Evolutionary conservation across 2,888 invertebrate species (phyloP).

Genomic region (Ectropis crepuscularia): DNA sequence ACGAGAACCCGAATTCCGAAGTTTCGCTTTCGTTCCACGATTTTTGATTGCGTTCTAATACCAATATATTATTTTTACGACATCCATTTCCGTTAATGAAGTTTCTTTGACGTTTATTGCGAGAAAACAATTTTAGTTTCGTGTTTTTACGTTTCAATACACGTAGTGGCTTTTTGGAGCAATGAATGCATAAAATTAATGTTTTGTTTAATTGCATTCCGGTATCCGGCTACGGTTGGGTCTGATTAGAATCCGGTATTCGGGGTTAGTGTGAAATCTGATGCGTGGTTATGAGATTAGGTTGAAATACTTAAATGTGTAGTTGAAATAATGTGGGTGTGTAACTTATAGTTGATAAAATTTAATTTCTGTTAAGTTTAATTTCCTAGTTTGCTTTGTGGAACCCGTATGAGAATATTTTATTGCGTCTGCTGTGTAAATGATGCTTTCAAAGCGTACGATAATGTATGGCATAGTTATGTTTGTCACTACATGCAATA

Average conservation of each 20-base stretch:
- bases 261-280: conserved; percentile 7
- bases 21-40: conserved; percentile 42
- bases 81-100: conserved; percentile 41
- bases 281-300: conserved; percentile 8
- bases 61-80: conserved; percentile 42
- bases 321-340: background rate
- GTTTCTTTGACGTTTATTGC: conserved; percentile 37
- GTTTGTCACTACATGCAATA: too few relatives aligned
- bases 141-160: conserved; percentile 29
- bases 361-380: background rate
- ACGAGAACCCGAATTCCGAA: conserved; percentile 34
- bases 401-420: too few relatives aligned
- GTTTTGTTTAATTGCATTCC: conserved; percentile 30
- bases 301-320: background rate
- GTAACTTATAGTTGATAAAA: background rate
- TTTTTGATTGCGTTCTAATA: conserved; percentile 41
- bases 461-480: too few relatives aligned
- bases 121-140: conserved; percentile 40
- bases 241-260: conserved; percentile 29
- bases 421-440: too few relatives aligned
- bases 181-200: conserved; percentile 30
- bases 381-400: too few relatives aligned
- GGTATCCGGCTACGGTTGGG: conserved; percentile 23
- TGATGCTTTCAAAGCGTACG: too few relatives aligned
- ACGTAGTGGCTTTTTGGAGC: conserved; percentile 22